Conservation (phyloP, 2,888 invertebrate species). For the Schizaphis graminum region DNA sequence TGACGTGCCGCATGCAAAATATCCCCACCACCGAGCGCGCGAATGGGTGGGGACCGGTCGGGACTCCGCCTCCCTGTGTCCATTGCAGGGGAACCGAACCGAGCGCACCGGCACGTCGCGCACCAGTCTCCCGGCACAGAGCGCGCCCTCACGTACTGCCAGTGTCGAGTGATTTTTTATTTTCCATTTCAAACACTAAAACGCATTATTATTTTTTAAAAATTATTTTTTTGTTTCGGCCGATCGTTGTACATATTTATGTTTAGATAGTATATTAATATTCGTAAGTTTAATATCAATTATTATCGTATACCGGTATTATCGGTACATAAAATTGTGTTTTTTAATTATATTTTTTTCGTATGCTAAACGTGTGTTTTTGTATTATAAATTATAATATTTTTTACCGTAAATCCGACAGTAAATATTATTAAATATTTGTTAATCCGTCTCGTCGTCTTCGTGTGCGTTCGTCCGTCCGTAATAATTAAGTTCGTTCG, state of each 20-base stretch:
- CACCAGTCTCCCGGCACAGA: slow-evolving; percentile 65
- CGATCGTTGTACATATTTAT: not conserved
- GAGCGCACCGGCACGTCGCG: slow-evolving; percentile 61
- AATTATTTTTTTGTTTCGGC: not conserved
- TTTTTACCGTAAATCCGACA: not conserved
- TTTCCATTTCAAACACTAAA: not conserved
- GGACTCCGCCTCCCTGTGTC: slow-evolving; percentile 61
- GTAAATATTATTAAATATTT: not conserved
- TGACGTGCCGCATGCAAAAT: slow-evolving; percentile 65
- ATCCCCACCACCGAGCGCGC: slow-evolving; percentile 57
- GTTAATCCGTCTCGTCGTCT: not conserved
- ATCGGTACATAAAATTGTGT: not conserved
- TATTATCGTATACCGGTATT: not conserved
- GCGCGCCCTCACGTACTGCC: slow-evolving; percentile 64
- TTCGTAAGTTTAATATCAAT: not conserved
- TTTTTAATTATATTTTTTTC: not conserved
- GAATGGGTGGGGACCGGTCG: slow-evolving; percentile 61
- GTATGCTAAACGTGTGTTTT: not conserved
- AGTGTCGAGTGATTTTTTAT: slow-evolving; percentile 57
- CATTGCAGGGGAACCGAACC: slow-evolving; percentile 64
- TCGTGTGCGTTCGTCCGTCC: slow-evolving; percentile 20
- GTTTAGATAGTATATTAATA: not conserved
- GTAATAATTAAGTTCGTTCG: slow-evolving; percentile 19
- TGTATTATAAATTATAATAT: not conserved
- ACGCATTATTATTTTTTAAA: slow-evolving; percentile 21